These are phyloP conservation scores for Torymus texanus DNA, from an alignment of 2,888 invertebrate genomes.

Conservation along the genomic window DNA sequence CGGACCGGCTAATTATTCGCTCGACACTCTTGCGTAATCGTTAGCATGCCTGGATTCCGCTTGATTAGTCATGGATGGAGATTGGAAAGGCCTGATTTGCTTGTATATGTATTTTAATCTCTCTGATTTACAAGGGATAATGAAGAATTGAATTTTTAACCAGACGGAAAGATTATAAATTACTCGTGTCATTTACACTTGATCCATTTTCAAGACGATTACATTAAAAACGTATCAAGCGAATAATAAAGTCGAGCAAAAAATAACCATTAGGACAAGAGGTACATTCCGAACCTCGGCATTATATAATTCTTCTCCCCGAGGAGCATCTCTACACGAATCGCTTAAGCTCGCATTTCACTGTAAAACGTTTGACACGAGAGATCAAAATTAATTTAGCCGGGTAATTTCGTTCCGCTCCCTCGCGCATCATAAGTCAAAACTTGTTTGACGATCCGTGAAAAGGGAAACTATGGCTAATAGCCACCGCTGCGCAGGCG, in stretches of 20 bases:
- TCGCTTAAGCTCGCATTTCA: conserved; percentile 13
- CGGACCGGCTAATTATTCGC: neutral
- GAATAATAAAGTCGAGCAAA: no score
- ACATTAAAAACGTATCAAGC: no score
- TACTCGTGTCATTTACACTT: no score
- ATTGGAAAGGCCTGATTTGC: no score
- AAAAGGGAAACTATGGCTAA: conserved; percentile 24
- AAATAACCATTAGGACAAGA: no score
- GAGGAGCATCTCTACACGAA: conserved; percentile 5
- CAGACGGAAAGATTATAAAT: no score
- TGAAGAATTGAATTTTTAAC: neutral
- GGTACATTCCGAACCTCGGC: neutral
- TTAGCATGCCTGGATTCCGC: neutral
- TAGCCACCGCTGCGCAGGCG: neutral
- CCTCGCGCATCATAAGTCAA: conserved; percentile 47
- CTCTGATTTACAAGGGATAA: no score
- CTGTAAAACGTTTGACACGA: conserved; percentile 13
- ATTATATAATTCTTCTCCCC: no score
- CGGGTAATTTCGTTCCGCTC: conserved; percentile 31
- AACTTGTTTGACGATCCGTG: conserved; percentile 45
- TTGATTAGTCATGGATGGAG: no score
- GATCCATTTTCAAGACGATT: no score
- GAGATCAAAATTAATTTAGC: conserved; percentile 39
- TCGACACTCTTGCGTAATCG: conserved; percentile 16
- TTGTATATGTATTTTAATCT: no score